Conservation (phyloP, 2,888 invertebrate genomes). For the Meteorus colon region DNA sequence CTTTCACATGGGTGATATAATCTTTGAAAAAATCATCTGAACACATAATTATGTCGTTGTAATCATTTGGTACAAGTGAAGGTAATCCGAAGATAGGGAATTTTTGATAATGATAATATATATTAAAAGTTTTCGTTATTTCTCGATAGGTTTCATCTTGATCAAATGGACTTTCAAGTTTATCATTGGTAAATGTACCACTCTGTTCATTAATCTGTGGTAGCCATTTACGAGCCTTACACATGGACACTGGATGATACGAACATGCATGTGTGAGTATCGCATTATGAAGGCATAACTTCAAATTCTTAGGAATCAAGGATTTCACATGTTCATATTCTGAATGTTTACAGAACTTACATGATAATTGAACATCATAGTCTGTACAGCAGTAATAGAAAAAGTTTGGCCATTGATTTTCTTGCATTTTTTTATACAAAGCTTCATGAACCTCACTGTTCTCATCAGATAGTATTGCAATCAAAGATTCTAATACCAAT, state of each 20-base stretch:
- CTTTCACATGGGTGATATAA: slow-evolving; percentile 49
- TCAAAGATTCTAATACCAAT: slow-evolving; percentile 71
- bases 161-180: slow-evolving; percentile 74
- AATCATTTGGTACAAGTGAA: slow-evolving; percentile 20
- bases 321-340: not conserved
- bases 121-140: slow-evolving; percentile 64
- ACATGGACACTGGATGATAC: not conserved
- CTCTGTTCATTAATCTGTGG: not conserved
- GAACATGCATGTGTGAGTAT: not conserved
- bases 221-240: not conserved
- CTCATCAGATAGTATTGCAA: slow-evolving; percentile 76
- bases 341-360: not conserved
- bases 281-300: not conserved
- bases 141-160: slow-evolving; percentile 76
- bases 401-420: not conserved
- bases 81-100: not conserved
- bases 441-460: slow-evolving; percentile 74
- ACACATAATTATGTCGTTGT: slow-evolving; percentile 35
- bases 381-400: not conserved
- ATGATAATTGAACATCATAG: not conserved
- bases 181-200: not conserved
- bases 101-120: slow-evolving; percentile 46
- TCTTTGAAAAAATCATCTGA: slow-evolving; percentile 31
- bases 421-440: slow-evolving; percentile 59
- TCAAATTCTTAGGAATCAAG: not conserved